Evolutionary conservation across 2,113 vertebrate species (phyloP).

Genomic region (Cebus imitator): DNA sequence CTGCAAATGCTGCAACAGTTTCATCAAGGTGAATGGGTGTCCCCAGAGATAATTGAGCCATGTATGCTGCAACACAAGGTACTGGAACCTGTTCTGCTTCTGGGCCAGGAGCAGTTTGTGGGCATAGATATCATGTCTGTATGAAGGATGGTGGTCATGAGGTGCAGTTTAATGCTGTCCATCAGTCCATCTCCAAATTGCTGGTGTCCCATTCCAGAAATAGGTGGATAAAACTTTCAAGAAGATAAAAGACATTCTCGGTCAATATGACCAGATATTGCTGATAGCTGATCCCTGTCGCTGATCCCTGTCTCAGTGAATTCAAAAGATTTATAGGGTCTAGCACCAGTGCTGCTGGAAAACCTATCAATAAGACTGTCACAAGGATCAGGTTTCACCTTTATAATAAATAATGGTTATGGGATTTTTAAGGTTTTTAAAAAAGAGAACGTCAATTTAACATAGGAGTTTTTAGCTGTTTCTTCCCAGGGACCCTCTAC

Average conservation of each 20-base stretch:
- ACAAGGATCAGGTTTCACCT: background rate
- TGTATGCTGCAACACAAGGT: slow-evolving; percentile 95
- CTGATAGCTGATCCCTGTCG: background rate
- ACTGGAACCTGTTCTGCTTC: slow-evolving; percentile 91
- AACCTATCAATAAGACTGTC: background rate
- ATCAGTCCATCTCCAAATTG: background rate
- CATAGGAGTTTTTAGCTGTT: background rate
- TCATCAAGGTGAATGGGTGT: slow-evolving; percentile 95
- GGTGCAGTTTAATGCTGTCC: slow-evolving; percentile 89
- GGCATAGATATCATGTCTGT: slow-evolving; percentile 94
- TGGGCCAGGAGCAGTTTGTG: slow-evolving; percentile 95
- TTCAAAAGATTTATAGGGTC: background rate
- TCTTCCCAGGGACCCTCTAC: background rate
- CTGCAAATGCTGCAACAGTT: slow-evolving; percentile 94
- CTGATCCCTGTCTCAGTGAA: background rate
- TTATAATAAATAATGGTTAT: background rate
- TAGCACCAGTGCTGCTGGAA: background rate
- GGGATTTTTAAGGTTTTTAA: background rate
- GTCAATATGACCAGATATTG: background rate
- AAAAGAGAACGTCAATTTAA: background rate
- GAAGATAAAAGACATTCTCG: background rate
- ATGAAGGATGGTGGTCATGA: slow-evolving; percentile 95
- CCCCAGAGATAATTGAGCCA: slow-evolving; percentile 93
- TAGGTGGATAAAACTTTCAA: background rate
- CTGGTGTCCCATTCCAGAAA: background rate